Conservation (phyloP, 2,888 invertebrate genomes). For the Micropterix aruncella region DNA sequence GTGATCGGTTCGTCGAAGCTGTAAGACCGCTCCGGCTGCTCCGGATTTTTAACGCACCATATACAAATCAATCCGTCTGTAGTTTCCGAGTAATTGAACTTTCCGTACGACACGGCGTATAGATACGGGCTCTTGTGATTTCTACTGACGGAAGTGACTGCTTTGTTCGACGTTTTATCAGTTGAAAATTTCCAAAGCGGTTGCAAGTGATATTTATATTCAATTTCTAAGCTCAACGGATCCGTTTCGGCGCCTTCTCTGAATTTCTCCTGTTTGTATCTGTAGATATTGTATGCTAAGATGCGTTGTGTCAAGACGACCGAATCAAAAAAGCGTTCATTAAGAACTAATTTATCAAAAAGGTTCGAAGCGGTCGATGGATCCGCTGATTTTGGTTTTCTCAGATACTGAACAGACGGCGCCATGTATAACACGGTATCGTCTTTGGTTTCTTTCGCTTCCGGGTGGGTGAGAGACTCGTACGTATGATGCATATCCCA, state of each 20-base stretch:
- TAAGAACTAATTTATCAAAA: slow-evolving; percentile 20
- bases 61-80: slow-evolving; percentile 51
- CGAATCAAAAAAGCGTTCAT: slow-evolving; percentile 42
- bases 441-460: slow-evolving; percentile 23
- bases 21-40: slow-evolving; percentile 57
- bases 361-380: slow-evolving; percentile 11
- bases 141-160: slow-evolving; percentile 50
- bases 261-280: slow-evolving; percentile 53
- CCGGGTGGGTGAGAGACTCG: slow-evolving; percentile 24
- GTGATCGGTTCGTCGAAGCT: slow-evolving; percentile 49
- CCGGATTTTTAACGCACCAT: slow-evolving; percentile 74
- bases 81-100: slow-evolving; percentile 41
- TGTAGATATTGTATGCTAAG: slow-evolving; percentile 51
- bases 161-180: slow-evolving; percentile 31
- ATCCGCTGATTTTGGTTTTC: slow-evolving; percentile 17
- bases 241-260: slow-evolving; percentile 48
- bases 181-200: slow-evolving; percentile 53
- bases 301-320: slow-evolving; percentile 55
- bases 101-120: slow-evolving; percentile 63
- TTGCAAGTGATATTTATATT: slow-evolving; percentile 50
- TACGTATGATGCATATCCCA: slow-evolving; percentile 71
- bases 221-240: slow-evolving; percentile 45
- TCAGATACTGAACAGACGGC: slow-evolving; percentile 21
- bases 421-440: slow-evolving; percentile 34
- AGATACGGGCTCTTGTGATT: slow-evolving; percentile 55